Base-by-base conservation (phyloP, 2,888 invertebrate species). In the Acrocera orbiculus region DNA sequence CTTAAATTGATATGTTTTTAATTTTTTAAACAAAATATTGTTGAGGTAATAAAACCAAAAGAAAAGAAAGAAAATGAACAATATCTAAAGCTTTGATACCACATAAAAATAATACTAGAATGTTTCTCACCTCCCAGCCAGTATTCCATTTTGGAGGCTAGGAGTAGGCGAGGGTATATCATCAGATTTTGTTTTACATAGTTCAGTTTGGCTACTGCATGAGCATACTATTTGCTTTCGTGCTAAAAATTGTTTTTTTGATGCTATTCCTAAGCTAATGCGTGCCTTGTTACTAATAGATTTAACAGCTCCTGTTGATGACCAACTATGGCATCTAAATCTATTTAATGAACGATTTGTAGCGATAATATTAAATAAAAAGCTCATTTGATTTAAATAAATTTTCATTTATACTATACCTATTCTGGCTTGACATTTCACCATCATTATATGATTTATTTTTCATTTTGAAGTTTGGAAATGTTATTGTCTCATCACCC, bases 201-300 rank as follows among this genome's bases (percentile, higher is more conserved):
- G 57, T 44, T 79, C 79, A 9, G 74, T 76, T 53, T 77, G 77
- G 52, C 78, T 79, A 43, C 76, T 73, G 48, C 76, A 78, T 43
- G 42, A 43, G 23, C 45, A 64, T 54, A 43, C 46, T 16, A 36
- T 45, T 37, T 44, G 56, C 59, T 46, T 57, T 17, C n/a, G 26
- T 26, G 30, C 8, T 15, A 29, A 26, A 26, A 20, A 16, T 11
- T 27, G 29, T 30, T 35, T 26, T 26, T n/a, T 59, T 50, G 49
- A 63, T 63, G 40, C 65, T 66, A 42, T 61, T 10, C 76, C 76
- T 30, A 76, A 58, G 49, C 72, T 73, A 44, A 70, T 60, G 47
- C 73, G 63, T 3, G 74, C n/a, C n/a, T n/a, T n/a, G n/a, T n/a
- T n/a, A n/a, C 74, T 74, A 32, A 76, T 52, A 14, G 40, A 38